A percentile compares a stretch with the other conserved stretches of the same genome.
Conservation (phyloP, 2,797 vertebrate genomes). For the Dendrocincla tyrannina region DNA sequence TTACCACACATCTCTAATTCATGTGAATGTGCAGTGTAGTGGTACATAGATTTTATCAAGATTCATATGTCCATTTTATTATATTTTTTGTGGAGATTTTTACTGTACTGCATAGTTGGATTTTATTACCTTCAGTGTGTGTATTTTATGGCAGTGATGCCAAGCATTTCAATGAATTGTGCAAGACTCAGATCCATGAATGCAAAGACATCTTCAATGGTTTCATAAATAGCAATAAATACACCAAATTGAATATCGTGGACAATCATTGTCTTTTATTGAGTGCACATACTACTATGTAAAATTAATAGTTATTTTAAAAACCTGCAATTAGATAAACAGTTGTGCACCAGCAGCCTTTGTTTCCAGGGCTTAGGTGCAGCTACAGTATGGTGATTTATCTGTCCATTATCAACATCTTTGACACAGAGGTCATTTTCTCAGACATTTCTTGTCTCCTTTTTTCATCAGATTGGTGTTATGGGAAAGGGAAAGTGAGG, state of each 20-base stretch:
- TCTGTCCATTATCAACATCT: not conserved
- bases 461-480: not conserved
- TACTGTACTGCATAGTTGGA: conserved; percentile 41
- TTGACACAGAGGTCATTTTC: not conserved
- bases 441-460: not conserved
- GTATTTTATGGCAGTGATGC: conserved; percentile 37
- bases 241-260: not conserved
- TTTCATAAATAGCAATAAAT: conserved; percentile 18
- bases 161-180: conserved; percentile 59
- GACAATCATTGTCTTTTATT: not conserved
- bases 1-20: not conserved
- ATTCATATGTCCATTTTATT: conserved; percentile 58
- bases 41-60: conserved; percentile 7
- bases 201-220: not conserved
- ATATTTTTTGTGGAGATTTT: conserved; percentile 51
- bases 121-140: conserved; percentile 50
- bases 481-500: not conserved
- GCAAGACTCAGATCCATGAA: not conserved
- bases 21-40: not conserved
- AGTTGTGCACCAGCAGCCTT: not conserved
- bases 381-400: not conserved
- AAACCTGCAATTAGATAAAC: not conserved
- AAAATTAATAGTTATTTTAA: not conserved
- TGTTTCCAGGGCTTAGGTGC: not conserved
- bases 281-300: not conserved